Percentiles rank a stretch among this genome's conserved stretches.
Evolutionary conservation across 2,888 invertebrate species (phyloP).

Genomic region (Rhagium mordax): DNA sequence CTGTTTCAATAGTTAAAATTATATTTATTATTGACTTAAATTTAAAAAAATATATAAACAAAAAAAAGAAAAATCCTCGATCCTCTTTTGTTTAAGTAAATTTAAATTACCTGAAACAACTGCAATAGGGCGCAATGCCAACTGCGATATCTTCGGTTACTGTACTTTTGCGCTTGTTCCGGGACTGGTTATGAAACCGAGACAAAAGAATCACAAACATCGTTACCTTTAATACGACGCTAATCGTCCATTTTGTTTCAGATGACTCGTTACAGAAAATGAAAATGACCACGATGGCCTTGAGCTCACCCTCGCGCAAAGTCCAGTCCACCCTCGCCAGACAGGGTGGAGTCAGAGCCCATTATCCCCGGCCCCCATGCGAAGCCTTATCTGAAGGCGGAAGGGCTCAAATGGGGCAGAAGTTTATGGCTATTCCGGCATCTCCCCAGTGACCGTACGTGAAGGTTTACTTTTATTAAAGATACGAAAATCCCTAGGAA

Average conservation of each 20-base stretch:
- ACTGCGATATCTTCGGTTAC: neutral
- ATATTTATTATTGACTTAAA: too few species aligned
- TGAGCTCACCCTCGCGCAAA: conserved; percentile 31
- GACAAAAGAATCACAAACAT: neutral
- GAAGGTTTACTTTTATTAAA: conserved; percentile 18
- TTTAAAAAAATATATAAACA: too few species aligned
- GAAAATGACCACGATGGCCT: conserved; percentile 36
- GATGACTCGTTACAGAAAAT: neutral
- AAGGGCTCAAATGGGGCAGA: conserved; percentile 28
- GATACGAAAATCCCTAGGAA: conserved; percentile 22
- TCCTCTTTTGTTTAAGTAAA: too few species aligned
- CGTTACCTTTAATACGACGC: neutral
- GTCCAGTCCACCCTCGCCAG: conserved; percentile 39
- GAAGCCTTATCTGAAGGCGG: conserved; percentile 30
- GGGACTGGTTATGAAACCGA: neutral
- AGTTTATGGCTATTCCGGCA: conserved; percentile 31
- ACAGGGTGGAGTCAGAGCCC: conserved; percentile 42
- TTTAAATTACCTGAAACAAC: neutral
- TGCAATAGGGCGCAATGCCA: neutral
- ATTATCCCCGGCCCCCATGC: conserved; percentile 33
- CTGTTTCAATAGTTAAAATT: too few species aligned
- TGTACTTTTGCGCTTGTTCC: neutral
- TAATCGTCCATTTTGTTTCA: conserved; percentile 36
- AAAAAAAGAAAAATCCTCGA: too few species aligned
- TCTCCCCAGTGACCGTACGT: conserved; percentile 35